A percentile compares a stretch with the other conserved stretches of the same genome.
These are phyloP conservation scores for Pluvialis apricaria DNA, from an alignment of 2,113 vertebrate species.

Conservation along the genomic window DNA sequence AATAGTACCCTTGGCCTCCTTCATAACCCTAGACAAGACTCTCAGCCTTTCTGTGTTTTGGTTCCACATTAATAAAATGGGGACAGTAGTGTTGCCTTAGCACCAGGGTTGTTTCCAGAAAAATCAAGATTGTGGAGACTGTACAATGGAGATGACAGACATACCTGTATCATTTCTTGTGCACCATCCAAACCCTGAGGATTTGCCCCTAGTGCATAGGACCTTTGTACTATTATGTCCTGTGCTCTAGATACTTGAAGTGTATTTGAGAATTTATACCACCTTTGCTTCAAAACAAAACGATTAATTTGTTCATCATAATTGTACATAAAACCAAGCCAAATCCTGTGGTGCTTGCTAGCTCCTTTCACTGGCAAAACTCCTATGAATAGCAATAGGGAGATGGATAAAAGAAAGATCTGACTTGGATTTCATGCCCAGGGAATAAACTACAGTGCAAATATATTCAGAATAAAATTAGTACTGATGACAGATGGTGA, in stretches of 20 bases:
- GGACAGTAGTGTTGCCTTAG: neutral
- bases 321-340: neutral
- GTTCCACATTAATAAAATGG: neutral
- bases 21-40: neutral
- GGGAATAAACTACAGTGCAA: neutral
- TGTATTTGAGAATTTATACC: neutral
- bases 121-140: neutral
- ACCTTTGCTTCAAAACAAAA: neutral
- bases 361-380: neutral
- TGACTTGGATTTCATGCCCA: neutral
- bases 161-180: neutral
- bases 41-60: neutral
- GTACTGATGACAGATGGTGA: neutral
- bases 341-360: neutral
- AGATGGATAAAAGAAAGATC: neutral
- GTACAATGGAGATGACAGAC: neutral
- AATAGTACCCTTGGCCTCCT: neutral
- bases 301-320: neutral
- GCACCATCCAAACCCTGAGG: neutral
- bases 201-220: neutral
- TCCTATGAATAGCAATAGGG: neutral
- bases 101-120: neutral
- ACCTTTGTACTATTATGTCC: neutral
- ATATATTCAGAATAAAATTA: neutral
- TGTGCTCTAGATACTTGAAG: neutral